Evolutionary conservation across 2,797 vertebrate species (phyloP), one percentile per base, ranked within the genome.

Genomic region (Lepilemur septentrionalis): DNA sequence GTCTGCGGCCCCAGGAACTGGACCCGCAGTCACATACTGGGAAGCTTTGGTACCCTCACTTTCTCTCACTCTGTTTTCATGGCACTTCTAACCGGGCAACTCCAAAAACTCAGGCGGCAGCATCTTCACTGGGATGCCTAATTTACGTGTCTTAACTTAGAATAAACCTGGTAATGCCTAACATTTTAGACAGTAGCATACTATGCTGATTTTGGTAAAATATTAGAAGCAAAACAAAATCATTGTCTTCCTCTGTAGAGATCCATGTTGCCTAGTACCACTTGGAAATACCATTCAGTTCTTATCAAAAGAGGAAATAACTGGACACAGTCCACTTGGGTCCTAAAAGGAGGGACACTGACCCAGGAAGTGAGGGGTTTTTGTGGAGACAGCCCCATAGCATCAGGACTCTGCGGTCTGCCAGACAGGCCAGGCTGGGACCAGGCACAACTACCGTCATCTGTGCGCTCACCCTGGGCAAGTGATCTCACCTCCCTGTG

Each of bases 21-120:
- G 32, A 10, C 12, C 28, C 1, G 0, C 7, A 5, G 14, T 3
- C 89, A 41, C 9, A 0, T 7, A 3, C 25, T 1, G 3, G n/a
- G 7, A 12, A 13, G 15, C 2, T 2, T 14, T 14, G 8, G 7
- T 8, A 3, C 41, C 38, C 12, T 2, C 2, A 4, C n/a, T 20
- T 17, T 7, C 57, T 32, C 25, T 12, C n/a, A 12, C 13, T 30
- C 23, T 3, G 30, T 28, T 43, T 28, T 22, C 59, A 7, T 28
- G 4, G 17, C 3, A 13, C 11, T 28, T 43, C 28, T 7, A 28
- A 38, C 14, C 1, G 20, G 55, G 48, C 75, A 41, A 18, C 20
- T 59, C 55, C 65, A 59, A 10, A 72, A 30, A 3, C 35, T 48
- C 65, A 7, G 38, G 38, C 41, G 14, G 15, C 0, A 15, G 70